phyloP scores from a whole-genome alignment of 2,888 invertebrate genomes.

The Tinea trinotella region DNA sequence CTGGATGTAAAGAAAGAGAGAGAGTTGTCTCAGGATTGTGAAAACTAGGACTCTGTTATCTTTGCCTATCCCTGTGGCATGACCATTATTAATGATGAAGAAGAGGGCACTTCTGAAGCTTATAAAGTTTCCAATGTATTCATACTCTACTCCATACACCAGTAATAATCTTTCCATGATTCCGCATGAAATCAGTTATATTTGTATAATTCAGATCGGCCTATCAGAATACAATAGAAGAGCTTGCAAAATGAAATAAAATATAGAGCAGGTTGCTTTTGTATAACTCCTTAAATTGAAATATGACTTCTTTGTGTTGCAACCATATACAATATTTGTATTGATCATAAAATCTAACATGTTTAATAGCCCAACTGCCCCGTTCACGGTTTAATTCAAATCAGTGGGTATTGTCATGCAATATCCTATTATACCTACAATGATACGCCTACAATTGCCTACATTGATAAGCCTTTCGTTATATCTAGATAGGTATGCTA shows the following conservation, averaged over 20 bases:
- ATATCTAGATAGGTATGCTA: constrained; percentile 8
- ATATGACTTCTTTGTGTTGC: constrained; percentile 1
- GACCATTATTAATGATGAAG: too few relatives aligned
- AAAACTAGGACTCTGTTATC: too few relatives aligned
- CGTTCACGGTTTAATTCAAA: constrained; percentile 10
- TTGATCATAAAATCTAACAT: constrained; percentile 8
- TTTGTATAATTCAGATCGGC: too few relatives aligned
- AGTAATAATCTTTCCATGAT: too few relatives aligned
- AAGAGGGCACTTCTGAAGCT: too few relatives aligned
- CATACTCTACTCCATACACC: too few relatives aligned
- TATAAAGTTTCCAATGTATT: too few relatives aligned
- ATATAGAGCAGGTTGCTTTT: too few relatives aligned
- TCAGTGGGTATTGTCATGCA: constrained; percentile 17
- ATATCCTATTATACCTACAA: constrained; percentile 18
- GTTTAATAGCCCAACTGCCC: constrained; percentile 8
- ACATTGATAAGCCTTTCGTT: constrained; percentile 17
- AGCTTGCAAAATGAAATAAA: not conserved
- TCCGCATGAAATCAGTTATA: too few relatives aligned
- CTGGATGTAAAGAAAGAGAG: too few relatives aligned
- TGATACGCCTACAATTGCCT: constrained; percentile 17
- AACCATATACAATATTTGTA: not conserved
- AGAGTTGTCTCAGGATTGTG: too few relatives aligned
- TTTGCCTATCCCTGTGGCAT: too few relatives aligned
- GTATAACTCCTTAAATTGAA: constrained; percentile 1
- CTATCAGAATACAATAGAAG: not conserved